Conservation (phyloP, 1,140 invertebrate species). For the Helicoverpa zea region DNA sequence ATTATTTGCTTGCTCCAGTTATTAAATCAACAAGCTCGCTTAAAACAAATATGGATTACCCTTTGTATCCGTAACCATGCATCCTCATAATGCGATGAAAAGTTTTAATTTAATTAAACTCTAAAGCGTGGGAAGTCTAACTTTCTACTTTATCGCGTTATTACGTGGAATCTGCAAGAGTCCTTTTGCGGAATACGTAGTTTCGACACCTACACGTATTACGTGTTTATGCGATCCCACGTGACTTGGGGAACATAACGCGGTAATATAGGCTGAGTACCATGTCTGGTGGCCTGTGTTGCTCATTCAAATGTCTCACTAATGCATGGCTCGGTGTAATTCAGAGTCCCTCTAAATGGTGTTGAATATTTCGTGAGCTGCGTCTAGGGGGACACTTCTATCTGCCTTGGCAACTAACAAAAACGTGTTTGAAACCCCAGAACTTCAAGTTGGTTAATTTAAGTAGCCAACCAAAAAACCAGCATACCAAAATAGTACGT, state of each 20-base stretch:
- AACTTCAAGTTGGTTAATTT: too few relatives aligned
- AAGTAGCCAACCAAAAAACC: too few relatives aligned
- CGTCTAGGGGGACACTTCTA: too few relatives aligned
- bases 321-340: background rate
- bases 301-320: background rate
- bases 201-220: conserved; percentile 4
- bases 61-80: background rate
- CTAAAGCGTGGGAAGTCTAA: conserved; percentile 11
- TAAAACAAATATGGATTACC: conserved; percentile 26
- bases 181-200: conserved; percentile 20
- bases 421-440: too few relatives aligned
- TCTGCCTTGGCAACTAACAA: too few relatives aligned
- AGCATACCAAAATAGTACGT: background rate
- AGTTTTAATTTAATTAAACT: conserved; percentile 42
- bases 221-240: background rate
- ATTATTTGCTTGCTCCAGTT: conserved; percentile 30
- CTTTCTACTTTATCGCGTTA: conserved; percentile 42
- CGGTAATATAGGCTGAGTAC: too few relatives aligned
- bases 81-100: conserved; percentile 23
- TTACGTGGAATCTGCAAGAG: conserved; percentile 3
- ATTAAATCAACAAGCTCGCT: background rate
- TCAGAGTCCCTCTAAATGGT: too few relatives aligned
- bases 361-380: too few relatives aligned
- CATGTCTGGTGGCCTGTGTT: too few relatives aligned
- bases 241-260: too few relatives aligned